Base-by-base conservation (phyloP, 2,797 vertebrate genomes). In the Rhodeus uyekii region DNA sequence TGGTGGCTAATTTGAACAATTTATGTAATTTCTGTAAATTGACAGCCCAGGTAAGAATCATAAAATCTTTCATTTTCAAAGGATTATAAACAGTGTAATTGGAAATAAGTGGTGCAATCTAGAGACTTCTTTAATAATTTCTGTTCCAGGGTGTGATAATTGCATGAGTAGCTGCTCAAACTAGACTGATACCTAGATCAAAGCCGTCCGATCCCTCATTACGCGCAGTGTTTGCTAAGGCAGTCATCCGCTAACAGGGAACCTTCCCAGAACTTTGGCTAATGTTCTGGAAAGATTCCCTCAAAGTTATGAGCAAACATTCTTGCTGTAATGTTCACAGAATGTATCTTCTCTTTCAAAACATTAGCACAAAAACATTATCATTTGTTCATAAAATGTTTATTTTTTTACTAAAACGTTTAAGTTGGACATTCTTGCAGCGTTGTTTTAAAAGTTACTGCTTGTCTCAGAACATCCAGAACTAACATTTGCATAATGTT, bases 51-150 rank as follows among this genome's bases (percentile, higher is more conserved):
- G 29, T 72, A 50, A 73, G 48, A 73, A 73, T 38, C 48, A 34
- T 24, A 4, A n/a, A 36, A 55, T 50, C 46, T 50, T 19, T 34
- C 0, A 18, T 6, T 38, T 74, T 74, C 71, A 38, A 55, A 74
- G 48, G 71, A 55, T 50, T 55, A n/a, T n/a, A 24, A 55, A 73
- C 13, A 16, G 6, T 38, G 34, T 74, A 74, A 74, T 38, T 74
- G 50, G 34, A 74, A 27, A 39, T 74, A 74, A 58, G 72, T 74
- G 34, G 48, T 74, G 50, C 9, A 74, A 74, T 74, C 74, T 42
- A 42, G 8, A 46, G 16, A 55, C 22, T 61, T 60, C 16, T 42
- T 42, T 44, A 29, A 42, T 32, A 8, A 76, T 76, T 76, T 76
- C 9, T 29, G 10, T 29, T 61, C 27, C 22, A 61, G 60, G 76